Evolutionary conservation across 2,797 vertebrate genomes (phyloP), one percentile per base, ranked within the genome.

Genomic region (Cottoperca gobio): DNA sequence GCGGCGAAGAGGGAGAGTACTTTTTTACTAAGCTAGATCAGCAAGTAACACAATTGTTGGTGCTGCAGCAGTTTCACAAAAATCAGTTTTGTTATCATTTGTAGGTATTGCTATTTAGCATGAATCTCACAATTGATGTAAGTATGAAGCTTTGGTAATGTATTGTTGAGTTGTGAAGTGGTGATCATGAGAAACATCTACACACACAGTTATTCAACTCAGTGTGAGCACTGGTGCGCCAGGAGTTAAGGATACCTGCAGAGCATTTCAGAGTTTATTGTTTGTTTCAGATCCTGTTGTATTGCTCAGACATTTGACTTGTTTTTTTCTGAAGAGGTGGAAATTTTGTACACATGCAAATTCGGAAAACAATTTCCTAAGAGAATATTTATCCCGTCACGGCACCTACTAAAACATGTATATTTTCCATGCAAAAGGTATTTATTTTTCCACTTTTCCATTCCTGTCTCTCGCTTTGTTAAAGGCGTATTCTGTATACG

Each of bases 341-440:
- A 80, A 24, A 70, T 66, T 40, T 68, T 45, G 33, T 40, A 80
- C 55, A 39, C 49, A 69, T 64, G 52, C 64, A 67, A 52, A 73
- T 76, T 48, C 35, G 63, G 19, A 50, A 37, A 70, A 60, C 31
- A 58, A 35, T 73, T 70, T 76, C n/a, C 57, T n/a, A 55, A 66
- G 76, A 42, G 48, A 69, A 66, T 74, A 76, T 84, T 85, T 83
- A 72, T 80, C 61, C 80, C 81, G 80, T 86, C 75, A 68, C 68
- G 71, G 72, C 60, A 75, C 76, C 74, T 80, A 61, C 55, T 55
- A 67, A 88, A 88, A 80, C 70, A 59, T 76, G 78, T 85, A 83
- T 84, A 81, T n/a, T 85, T 90, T 86, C 79, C 72, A 78, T 71
- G 8, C 39, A 64, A 85, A 82, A 79, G 79, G 70, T 79, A 75